Percentiles rank a stretch among this genome's conserved stretches.
These are phyloP conservation scores for Himalopsyche kuldschensis DNA, from an alignment of 2,888 invertebrate species.

Conservation along the genomic window DNA sequence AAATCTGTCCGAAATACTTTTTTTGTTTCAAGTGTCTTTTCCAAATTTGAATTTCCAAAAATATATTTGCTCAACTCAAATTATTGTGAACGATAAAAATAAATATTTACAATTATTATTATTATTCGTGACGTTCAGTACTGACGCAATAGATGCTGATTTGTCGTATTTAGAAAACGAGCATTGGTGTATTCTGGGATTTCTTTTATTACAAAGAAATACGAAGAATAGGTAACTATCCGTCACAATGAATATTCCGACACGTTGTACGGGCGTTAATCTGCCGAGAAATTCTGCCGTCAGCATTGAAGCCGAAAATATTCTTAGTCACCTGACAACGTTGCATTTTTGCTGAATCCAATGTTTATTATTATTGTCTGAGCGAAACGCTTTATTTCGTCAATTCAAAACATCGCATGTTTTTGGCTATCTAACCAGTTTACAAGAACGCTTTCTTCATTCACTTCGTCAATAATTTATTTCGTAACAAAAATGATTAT, in stretches of 20 bases:
- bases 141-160: neutral
- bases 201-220: neutral
- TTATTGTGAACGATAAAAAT: too few relatives aligned
- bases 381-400: neutral
- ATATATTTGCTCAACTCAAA: too few relatives aligned
- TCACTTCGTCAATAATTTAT: too few relatives aligned
- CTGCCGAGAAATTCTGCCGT: too few relatives aligned
- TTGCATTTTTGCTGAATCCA: neutral
- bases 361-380: neutral
- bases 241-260: neutral
- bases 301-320: neutral
- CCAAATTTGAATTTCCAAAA: too few relatives aligned
- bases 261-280: neutral
- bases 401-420: neutral
- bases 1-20: too few relatives aligned
- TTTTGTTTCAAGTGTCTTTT: too few relatives aligned
- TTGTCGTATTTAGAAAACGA: neutral
- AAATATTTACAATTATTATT: too few relatives aligned
- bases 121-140: too few relatives aligned
- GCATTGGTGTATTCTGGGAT: neutral
- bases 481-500: neutral
- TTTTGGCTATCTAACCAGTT: neutral
- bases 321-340: neutral
- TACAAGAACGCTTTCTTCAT: neutral
- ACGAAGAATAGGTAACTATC: neutral